Percentiles rank a stretch among this genome's conserved stretches.
These are phyloP conservation scores for Pterophyllum scalare DNA, from an alignment of 2,113 vertebrate species.

Conservation along the genomic window DNA sequence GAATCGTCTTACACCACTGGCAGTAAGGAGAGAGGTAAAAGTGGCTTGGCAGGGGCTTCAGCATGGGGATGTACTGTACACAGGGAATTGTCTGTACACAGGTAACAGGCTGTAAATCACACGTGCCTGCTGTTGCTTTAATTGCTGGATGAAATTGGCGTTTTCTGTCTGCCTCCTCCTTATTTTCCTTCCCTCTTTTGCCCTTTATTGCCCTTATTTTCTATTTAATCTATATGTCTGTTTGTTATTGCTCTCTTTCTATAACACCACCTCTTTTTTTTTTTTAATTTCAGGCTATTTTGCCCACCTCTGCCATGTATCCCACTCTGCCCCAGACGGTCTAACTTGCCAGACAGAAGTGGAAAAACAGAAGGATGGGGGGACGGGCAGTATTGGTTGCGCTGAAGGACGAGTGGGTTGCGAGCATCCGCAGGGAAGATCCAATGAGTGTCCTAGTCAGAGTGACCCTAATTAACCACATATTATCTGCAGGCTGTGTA, in stretches of 20 bases:
- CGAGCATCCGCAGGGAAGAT: conserved; percentile 67
- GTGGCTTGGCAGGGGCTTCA: conserved; percentile 71
- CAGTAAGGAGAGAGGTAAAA: conserved; percentile 64
- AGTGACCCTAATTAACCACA: conserved; percentile 82
- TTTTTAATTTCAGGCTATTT: conserved; percentile 24
- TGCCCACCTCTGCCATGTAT: conserved; percentile 32
- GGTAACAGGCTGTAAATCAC: conserved; percentile 72
- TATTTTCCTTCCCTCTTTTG: conserved; percentile 16
- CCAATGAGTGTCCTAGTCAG: conserved; percentile 74
- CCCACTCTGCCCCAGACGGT: conserved; percentile 54
- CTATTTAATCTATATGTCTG: conserved; percentile 35
- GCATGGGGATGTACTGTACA: conserved; percentile 50
- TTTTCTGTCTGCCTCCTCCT: conserved; percentile 40
- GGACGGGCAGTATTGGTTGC: conserved; percentile 38
- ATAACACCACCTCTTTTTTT: conserved; percentile 30
- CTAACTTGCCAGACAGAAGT: conserved; percentile 50
- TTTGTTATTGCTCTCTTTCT: conserved; percentile 37
- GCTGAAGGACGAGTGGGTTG: conserved; percentile 75
- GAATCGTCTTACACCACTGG: conserved; percentile 76
- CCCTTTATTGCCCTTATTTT: conserved; percentile 29
- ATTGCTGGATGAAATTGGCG: conserved; percentile 55
- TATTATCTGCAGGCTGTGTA: conserved; percentile 78
- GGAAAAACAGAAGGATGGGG: conserved; percentile 42
- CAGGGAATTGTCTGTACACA: conserved; percentile 72
- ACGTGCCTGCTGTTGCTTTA: conserved; percentile 61